Percentiles rank a stretch among this genome's conserved stretches.
phyloP scores from a whole-genome alignment of 2,797 vertebrate species.

The Mallotus villosus region DNA sequence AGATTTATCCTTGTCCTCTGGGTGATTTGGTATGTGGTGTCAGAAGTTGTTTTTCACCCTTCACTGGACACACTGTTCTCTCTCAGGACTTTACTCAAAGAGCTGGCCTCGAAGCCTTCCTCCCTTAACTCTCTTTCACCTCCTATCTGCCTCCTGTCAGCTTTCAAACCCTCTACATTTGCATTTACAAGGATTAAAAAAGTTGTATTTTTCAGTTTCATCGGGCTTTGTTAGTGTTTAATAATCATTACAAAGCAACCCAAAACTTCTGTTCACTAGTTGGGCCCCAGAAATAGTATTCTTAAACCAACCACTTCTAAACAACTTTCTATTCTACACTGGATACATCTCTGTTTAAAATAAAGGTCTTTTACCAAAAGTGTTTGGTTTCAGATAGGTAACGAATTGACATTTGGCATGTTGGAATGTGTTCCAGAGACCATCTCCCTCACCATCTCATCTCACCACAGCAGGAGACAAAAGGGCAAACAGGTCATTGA shows the following conservation, averaged over 20 bases:
- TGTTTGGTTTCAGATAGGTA: too few species aligned
- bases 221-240: constrained; percentile 48
- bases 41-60: constrained; percentile 72
- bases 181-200: constrained; percentile 50
- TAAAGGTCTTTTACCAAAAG: constrained; percentile 40
- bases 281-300: constrained; percentile 5
- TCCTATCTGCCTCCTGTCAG: constrained; percentile 47
- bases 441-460: constrained; percentile 29
- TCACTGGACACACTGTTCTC: constrained; percentile 66
- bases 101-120: constrained; percentile 60
- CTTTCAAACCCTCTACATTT: constrained; percentile 48
- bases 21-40: constrained; percentile 55
- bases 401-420: too few species aligned
- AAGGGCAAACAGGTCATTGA: constrained; percentile 35
- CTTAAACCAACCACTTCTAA: constrained; percentile 16
- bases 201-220: constrained; percentile 28
- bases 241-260: constrained; percentile 39
- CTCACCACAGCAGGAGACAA: constrained; percentile 29
- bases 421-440: neutral
- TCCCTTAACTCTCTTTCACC: constrained; percentile 35
- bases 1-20: constrained; percentile 46
- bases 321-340: constrained; percentile 36
- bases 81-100: constrained; percentile 56
- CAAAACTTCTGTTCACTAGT: constrained; percentile 40
- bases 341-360: constrained; percentile 47